Conservation (phyloP, 2,797 vertebrate genomes). For the Clarias platycephalus region DNA sequence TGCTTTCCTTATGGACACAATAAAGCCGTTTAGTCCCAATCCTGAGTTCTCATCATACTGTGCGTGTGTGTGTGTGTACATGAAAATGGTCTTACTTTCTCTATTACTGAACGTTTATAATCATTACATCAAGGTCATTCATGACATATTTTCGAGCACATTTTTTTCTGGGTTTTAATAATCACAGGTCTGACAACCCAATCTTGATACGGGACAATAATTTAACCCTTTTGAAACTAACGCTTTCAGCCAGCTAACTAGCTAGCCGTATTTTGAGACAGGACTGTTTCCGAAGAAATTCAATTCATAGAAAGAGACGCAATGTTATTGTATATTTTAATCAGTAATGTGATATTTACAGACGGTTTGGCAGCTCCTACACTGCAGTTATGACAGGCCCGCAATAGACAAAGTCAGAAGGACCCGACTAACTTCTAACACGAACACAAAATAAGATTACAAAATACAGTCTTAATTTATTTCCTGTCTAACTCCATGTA, state of each 20-base stretch:
- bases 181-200: too few species aligned
- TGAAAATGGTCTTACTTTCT: too few species aligned
- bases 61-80: too few species aligned
- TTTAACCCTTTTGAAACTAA: too few species aligned
- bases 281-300: not conserved
- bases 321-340: not conserved
- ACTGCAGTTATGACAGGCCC: not conserved
- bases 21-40: too few species aligned
- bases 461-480: not conserved
- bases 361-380: not conserved
- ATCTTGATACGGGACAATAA: too few species aligned
- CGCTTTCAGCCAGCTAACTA: not conserved
- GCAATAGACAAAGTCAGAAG: not conserved
- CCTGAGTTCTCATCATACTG: too few species aligned
- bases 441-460: not conserved
- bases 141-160: too few species aligned
- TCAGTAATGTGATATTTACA: not conserved
- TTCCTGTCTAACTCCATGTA: not conserved
- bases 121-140: too few species aligned
- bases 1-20: too few species aligned
- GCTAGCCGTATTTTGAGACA: not conserved
- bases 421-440: not conserved
- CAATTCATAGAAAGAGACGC: not conserved
- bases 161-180: too few species aligned
- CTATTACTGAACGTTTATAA: too few species aligned